phyloP scores from a whole-genome alignment of 2,888 invertebrate genomes.

The Argyresthia goedartella region DNA sequence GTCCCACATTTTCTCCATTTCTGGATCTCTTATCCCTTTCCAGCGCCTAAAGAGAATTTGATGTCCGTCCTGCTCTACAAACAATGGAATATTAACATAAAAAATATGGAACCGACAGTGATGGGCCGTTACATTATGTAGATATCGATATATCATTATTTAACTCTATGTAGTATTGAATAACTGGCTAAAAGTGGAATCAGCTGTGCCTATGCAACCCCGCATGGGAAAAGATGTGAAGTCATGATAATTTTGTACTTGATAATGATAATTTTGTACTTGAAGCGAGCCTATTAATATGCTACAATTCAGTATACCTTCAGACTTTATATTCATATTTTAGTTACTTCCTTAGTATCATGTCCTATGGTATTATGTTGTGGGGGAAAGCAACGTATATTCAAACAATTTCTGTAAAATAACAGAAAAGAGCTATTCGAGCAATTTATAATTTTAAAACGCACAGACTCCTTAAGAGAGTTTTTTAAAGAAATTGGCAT shows the following conservation, averaged over 20 bases:
- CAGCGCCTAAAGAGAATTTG: constrained; percentile 16
- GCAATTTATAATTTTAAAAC: too few relatives aligned
- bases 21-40: constrained; percentile 24
- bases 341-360: too few relatives aligned
- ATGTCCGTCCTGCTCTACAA: constrained; percentile 51
- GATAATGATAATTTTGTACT: too few relatives aligned
- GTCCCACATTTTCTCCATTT: neutral
- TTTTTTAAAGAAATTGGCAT: too few relatives aligned
- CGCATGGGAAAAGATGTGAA: neutral
- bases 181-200: neutral
- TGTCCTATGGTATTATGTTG: too few relatives aligned
- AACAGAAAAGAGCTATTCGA: too few relatives aligned
- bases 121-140: neutral
- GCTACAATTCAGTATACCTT: too few relatives aligned
- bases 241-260: neutral
- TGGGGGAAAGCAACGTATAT: too few relatives aligned
- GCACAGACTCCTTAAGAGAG: too few relatives aligned
- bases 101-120: constrained; percentile 4
- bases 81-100: constrained; percentile 55
- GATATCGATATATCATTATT: neutral
- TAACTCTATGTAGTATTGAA: neutral
- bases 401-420: too few relatives aligned
- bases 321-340: too few relatives aligned
- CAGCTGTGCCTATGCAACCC: neutral
- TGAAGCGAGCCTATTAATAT: too few relatives aligned